Percentiles rank a stretch among this genome's conserved stretches.
Conservation (phyloP, 1,140 invertebrate species). For the Gyrodactylus salaris region DNA sequence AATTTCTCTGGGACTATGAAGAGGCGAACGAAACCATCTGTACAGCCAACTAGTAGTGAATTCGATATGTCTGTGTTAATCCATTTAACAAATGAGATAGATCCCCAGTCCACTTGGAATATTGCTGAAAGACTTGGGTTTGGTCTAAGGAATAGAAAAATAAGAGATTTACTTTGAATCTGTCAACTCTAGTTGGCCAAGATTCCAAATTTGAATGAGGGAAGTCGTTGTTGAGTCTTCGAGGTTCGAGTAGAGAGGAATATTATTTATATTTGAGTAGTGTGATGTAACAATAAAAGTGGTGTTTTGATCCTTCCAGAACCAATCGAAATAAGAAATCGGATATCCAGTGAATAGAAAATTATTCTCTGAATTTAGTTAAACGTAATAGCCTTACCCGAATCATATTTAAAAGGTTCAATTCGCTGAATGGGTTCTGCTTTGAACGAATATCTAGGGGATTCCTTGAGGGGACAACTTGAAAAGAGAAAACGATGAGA, state of each 20-base stretch:
- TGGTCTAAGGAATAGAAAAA: neutral
- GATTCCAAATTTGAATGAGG: neutral
- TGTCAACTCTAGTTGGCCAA: neutral
- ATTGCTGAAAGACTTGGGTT: neutral
- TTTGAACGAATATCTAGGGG: neutral
- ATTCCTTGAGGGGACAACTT: neutral
- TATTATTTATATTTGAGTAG: neutral
- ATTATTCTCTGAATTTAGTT: neutral
- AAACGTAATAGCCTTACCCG: neutral
- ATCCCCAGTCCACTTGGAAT: neutral
- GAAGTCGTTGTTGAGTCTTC: neutral
- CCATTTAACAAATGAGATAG: neutral
- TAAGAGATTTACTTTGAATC: neutral
- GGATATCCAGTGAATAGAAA: neutral
- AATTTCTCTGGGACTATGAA: neutral
- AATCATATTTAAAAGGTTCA: neutral
- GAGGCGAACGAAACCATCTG: neutral
- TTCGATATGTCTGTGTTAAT: neutral
- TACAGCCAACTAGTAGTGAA: neutral
- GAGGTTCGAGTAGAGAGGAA: neutral
- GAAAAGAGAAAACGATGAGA: too few relatives aligned
- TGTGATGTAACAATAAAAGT: neutral
- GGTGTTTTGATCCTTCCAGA: neutral
- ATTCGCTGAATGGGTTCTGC: neutral
- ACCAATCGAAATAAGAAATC: neutral